Evolutionary conservation across 2,888 invertebrate species (phyloP).

Genomic region (Eutolmus rufibarbis): DNA sequence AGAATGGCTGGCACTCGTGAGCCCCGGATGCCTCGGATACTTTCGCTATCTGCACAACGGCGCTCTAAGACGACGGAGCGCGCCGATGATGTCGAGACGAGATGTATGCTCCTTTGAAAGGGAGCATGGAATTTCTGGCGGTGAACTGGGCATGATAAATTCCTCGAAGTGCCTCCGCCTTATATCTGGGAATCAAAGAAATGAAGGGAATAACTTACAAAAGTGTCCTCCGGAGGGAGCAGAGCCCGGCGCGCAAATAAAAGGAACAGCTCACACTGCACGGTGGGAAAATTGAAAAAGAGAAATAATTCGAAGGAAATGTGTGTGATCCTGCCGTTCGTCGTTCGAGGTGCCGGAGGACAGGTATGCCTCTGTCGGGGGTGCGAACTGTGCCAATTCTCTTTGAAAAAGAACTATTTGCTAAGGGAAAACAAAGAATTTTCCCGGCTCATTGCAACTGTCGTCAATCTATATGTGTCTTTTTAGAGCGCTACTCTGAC

Average conservation of each 20-base stretch:
- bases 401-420: neutral
- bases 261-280: neutral
- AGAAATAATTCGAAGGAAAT: neutral
- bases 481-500: neutral
- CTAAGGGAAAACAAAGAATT: neutral
- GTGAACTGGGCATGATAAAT: conserved; percentile 28
- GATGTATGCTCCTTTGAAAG: conserved; percentile 4
- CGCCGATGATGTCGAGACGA: neutral
- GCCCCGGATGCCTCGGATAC: neutral
- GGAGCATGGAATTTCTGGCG: neutral
- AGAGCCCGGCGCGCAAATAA: neutral
- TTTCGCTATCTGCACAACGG: neutral
- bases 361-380: neutral
- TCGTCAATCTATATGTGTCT: neutral
- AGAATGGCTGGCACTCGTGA: neutral
- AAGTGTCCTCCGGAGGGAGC: conserved; percentile 25
- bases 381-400: neutral
- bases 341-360: neutral
- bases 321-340: neutral
- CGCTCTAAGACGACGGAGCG: neutral
- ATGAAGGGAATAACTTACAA: conserved; percentile 34
- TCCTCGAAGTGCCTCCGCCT: neutral
- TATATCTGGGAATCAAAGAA: conserved; percentile 2
- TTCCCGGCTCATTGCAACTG: neutral
- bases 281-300: neutral